Evolutionary conservation across 1,140 invertebrate genomes (phyloP).

Genomic region (Phthorimaea operculella): DNA sequence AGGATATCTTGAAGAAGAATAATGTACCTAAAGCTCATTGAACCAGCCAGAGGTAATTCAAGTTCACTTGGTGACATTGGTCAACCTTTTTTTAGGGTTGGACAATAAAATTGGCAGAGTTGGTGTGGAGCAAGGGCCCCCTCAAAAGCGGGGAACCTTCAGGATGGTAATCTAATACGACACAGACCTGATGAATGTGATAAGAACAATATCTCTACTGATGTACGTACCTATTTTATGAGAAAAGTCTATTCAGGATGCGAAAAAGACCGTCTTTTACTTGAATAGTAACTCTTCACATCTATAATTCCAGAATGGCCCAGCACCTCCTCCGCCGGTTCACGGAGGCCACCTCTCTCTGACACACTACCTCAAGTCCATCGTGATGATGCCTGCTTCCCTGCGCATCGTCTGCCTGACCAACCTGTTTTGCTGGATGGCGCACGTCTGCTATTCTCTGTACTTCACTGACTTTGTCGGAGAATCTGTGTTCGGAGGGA

Average conservation of each 20-base stretch:
- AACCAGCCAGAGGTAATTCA: conserved; percentile 35
- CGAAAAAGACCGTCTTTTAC: too few species aligned
- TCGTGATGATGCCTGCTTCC: conserved; percentile 89
- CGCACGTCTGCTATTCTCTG: conserved; percentile 94
- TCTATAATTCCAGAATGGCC: conserved; percentile 15
- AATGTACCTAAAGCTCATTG: conserved; percentile 45
- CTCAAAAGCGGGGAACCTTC: too few species aligned
- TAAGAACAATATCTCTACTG: too few species aligned
- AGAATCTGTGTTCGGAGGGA: conserved; percentile 92
- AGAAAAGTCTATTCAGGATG: too few species aligned
- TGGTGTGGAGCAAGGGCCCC: too few species aligned
- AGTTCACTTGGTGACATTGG: too few species aligned
- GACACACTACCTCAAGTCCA: conserved; percentile 85
- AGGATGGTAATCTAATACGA: too few species aligned
- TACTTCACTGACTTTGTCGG: conserved; percentile 99
- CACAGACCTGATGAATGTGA: too few species aligned
- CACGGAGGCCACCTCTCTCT: conserved; percentile 63
- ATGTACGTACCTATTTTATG: too few species aligned
- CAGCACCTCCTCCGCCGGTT: conserved; percentile 9
- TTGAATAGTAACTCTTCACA: too few species aligned
- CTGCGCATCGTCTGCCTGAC: conserved; percentile 90
- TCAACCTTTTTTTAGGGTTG: too few species aligned
- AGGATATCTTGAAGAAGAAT: conserved; percentile 34
- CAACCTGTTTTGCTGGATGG: conserved; percentile 98
- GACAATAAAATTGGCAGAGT: too few species aligned